A percentile compares a stretch with the other conserved stretches of the same genome.
Evolutionary conservation across 1,140 invertebrate genomes (phyloP).

Genomic region (Zaprionus tsacasi): DNA sequence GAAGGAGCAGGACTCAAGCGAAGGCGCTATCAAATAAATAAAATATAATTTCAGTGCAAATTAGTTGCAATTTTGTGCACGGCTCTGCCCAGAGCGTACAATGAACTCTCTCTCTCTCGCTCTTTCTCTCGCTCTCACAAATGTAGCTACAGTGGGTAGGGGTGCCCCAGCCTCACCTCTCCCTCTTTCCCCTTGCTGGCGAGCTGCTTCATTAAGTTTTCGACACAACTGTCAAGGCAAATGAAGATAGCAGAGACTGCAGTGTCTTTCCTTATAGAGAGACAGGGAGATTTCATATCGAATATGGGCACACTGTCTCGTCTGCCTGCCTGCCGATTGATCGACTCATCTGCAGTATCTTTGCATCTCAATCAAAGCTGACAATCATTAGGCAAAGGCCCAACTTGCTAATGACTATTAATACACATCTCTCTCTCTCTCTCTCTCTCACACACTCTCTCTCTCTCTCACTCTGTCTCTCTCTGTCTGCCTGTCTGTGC

Average conservation of each 20-base stretch:
- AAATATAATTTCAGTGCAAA: conserved; percentile 74
- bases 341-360: conserved; percentile 37
- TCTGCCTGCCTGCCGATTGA: conserved; percentile 69
- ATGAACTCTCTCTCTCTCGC: conserved; percentile 53
- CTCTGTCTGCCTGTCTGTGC: conserved; percentile 18
- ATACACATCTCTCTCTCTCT: conserved; percentile 47
- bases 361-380: conserved; percentile 55
- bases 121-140: conserved; percentile 4
- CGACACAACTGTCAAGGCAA: conserved; percentile 66
- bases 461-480: not conserved
- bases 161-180: not conserved
- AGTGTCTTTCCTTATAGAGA: not conserved
- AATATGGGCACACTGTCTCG: conserved; percentile 67
- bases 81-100: conserved; percentile 50
- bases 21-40: conserved; percentile 49
- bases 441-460: not conserved
- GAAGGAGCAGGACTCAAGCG: not conserved
- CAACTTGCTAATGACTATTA: conserved; percentile 65
- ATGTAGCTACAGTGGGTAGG: not conserved
- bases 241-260: conserved; percentile 43
- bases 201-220: conserved; percentile 66
- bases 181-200: not conserved
- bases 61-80: conserved; percentile 77
- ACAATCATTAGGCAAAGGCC: conserved; percentile 32
- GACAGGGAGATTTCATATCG: conserved; percentile 15